phyloP scores from a whole-genome alignment of 2,797 vertebrate genomes.

The Choloepus didactylus region DNA sequence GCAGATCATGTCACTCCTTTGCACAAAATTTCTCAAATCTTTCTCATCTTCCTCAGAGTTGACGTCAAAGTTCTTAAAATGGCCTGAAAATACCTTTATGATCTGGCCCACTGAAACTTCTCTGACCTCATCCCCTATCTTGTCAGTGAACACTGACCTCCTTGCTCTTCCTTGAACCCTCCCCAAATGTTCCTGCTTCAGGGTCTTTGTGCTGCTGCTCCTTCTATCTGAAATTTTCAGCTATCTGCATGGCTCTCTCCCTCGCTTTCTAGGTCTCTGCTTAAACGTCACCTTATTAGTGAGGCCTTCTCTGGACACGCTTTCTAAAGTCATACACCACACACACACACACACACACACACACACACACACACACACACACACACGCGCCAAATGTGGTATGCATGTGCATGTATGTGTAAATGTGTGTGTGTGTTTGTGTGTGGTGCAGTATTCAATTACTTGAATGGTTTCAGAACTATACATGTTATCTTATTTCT shows the following conservation, averaged over 20 bases:
- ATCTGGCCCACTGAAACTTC: background rate
- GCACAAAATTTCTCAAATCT: background rate
- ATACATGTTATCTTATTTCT: background rate
- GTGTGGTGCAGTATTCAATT: background rate
- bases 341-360: background rate
- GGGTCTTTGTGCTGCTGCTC: background rate
- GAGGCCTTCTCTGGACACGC: background rate
- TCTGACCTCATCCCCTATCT: background rate
- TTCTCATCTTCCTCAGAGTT: background rate
- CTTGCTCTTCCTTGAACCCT: background rate
- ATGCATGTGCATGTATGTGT: too few species aligned
- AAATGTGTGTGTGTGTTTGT: too few species aligned
- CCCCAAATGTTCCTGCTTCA: background rate
- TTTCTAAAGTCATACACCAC: background rate
- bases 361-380: background rate
- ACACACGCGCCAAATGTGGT: background rate
- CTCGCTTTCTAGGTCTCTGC: background rate
- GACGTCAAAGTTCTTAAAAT: constrained; percentile 57
- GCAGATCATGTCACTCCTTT: background rate
- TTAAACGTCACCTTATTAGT: background rate
- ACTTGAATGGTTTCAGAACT: constrained; percentile 39
- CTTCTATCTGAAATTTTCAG: background rate
- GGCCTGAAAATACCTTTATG: background rate
- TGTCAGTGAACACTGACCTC: background rate
- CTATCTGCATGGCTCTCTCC: background rate